Conservation (phyloP, 2,888 invertebrate species). For the Caenorhabditis becei region DNA sequence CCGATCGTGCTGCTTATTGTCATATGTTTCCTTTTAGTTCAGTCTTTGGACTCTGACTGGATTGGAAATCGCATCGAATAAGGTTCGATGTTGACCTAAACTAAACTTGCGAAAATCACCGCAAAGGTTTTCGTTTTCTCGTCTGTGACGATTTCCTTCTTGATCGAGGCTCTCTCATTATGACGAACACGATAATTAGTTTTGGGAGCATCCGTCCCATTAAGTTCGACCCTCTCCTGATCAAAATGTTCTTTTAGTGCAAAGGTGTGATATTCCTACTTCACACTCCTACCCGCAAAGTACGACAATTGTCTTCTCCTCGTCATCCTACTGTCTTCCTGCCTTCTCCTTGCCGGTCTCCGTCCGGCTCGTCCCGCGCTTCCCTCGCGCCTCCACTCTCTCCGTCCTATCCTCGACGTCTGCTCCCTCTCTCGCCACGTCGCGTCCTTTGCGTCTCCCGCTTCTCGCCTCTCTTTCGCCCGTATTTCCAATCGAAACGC, state of each 20-base stretch:
- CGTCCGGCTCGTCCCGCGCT: conserved; percentile 36
- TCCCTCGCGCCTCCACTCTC: conserved; percentile 30
- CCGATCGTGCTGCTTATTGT: background rate
- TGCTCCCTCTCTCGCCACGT: conserved; percentile 47
- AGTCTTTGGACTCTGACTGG: too few relatives aligned
- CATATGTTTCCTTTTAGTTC: background rate
- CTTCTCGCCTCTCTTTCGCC: conserved; percentile 35
- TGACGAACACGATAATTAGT: too few relatives aligned
- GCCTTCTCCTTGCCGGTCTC: conserved; percentile 16
- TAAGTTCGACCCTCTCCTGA: too few relatives aligned
- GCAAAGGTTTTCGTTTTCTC: too few relatives aligned
- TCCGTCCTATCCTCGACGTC: conserved; percentile 8
- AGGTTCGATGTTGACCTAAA: too few relatives aligned
- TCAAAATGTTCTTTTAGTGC: background rate
- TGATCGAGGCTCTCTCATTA: too few relatives aligned
- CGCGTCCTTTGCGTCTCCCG: conserved; percentile 27
- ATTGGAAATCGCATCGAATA: too few relatives aligned
- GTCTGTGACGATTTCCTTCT: too few relatives aligned
- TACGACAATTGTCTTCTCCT: conserved; percentile 20
- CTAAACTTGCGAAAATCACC: too few relatives aligned
- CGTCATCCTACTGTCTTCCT: conserved; percentile 29
- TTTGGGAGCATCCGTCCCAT: too few relatives aligned
- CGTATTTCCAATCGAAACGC: conserved; percentile 51
- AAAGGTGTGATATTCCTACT: background rate
- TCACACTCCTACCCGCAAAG: background rate